phyloP scores from a whole-genome alignment of 2,888 invertebrate genomes.

The Cheilosia grossa region DNA sequence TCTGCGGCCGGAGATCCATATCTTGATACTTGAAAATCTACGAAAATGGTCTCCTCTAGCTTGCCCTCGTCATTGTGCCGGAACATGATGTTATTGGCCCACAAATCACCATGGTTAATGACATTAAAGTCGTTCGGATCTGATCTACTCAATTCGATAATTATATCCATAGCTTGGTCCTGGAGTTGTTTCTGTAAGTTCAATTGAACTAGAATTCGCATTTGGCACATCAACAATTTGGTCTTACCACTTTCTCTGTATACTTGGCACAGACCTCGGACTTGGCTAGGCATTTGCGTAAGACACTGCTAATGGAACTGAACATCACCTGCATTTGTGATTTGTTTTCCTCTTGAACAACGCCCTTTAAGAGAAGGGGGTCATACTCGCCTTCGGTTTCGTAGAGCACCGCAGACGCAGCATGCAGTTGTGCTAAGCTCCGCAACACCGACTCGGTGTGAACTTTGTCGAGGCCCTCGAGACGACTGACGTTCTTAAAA shows the following conservation, averaged over 20 bases:
- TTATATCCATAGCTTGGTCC: slow-evolving; percentile 53
- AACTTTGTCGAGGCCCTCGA: slow-evolving; percentile 77
- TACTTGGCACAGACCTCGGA: slow-evolving; percentile 75
- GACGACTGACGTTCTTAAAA: slow-evolving; percentile 78
- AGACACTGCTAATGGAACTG: slow-evolving; percentile 43
- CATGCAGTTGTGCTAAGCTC: slow-evolving; percentile 80
- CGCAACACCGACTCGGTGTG: slow-evolving; percentile 78
- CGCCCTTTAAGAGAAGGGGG: slow-evolving; percentile 42
- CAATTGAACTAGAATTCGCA: not conserved
- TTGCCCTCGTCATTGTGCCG: slow-evolving; percentile 76
- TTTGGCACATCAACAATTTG: not conserved
- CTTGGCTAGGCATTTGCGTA: slow-evolving; percentile 43
- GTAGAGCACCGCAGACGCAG: slow-evolving; percentile 78
- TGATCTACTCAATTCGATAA: slow-evolving; percentile 21
- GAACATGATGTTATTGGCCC: slow-evolving; percentile 80
- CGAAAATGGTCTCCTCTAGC: slow-evolving; percentile 77
- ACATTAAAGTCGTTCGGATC: slow-evolving; percentile 78
- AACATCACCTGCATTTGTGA: slow-evolving; percentile 74
- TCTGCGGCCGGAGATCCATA: slow-evolving; percentile 79
- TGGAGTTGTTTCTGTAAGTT: slow-evolving; percentile 74
- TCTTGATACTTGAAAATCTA: slow-evolving; percentile 79
- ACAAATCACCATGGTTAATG: slow-evolving; percentile 79
- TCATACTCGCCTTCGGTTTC: slow-evolving; percentile 76
- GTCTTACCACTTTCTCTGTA: slow-evolving; percentile 77
- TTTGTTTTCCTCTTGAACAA: slow-evolving; percentile 69